Conservation (phyloP, 2,797 vertebrate species). For the Poeciliopsis paucimaculata region DNA sequence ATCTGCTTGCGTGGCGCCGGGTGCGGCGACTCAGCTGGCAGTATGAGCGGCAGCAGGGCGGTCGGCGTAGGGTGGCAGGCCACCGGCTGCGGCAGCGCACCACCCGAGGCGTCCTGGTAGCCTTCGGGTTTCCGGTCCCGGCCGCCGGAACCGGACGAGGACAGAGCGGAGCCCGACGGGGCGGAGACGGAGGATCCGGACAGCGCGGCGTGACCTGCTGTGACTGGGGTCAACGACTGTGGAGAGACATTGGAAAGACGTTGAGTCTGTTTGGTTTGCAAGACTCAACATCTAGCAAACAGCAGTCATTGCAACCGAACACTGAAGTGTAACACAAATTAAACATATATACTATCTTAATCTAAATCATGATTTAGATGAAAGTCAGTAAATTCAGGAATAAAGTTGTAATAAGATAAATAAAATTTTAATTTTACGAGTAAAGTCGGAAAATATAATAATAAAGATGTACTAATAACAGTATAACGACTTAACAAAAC, state of each 20-base stretch:
- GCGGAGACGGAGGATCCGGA: constrained; percentile 70
- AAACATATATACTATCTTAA: neutral
- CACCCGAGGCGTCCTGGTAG: constrained; percentile 75
- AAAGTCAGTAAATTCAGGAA: neutral
- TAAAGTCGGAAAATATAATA: too few relatives aligned
- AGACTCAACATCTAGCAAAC: too few relatives aligned
- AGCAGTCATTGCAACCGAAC: neutral
- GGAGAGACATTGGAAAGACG: constrained; percentile 2
- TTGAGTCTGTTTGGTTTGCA: neutral
- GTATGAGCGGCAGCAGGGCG: constrained; percentile 90
- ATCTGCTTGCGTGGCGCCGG: constrained; percentile 93
- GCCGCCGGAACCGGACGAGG: constrained; percentile 74
- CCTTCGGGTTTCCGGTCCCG: constrained; percentile 79
- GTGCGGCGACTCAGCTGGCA: constrained; percentile 90
- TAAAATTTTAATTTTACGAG: too few relatives aligned
- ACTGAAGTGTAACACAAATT: neutral
- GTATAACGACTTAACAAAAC: neutral
- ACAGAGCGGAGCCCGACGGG: constrained; percentile 59
- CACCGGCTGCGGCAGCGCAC: constrained; percentile 87
- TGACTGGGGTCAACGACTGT: constrained; percentile 76
- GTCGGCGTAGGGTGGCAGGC: constrained; percentile 93
- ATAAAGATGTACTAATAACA: neutral
- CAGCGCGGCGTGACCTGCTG: constrained; percentile 66
- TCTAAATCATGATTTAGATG: neutral
- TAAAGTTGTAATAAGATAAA: neutral